Conservation (phyloP, 2,888 invertebrate genomes). For the Mythimna pallens region DNA sequence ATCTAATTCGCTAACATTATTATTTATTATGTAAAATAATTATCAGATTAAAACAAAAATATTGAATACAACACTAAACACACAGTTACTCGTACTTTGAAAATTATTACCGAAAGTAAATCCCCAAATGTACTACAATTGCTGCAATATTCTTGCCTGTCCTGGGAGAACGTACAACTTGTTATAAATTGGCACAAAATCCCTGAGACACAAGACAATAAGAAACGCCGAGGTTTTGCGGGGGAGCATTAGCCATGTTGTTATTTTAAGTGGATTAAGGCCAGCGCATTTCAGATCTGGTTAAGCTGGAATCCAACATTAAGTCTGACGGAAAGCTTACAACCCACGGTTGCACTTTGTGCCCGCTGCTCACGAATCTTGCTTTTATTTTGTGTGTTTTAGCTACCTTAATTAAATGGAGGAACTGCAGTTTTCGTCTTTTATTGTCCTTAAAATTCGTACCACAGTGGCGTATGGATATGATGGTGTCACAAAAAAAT, state of each 20-base stretch:
- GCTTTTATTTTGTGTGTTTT: conserved; percentile 39
- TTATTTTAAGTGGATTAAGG: conserved; percentile 90
- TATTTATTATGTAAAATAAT: too few relatives aligned
- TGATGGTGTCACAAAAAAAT: neutral
- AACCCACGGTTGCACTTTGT: conserved; percentile 79
- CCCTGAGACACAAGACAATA: conserved; percentile 80
- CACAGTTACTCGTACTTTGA: neutral
- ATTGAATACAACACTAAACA: neutral
- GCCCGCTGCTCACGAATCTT: conserved; percentile 63
- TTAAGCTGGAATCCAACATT: conserved; percentile 86
- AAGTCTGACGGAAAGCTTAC: conserved; percentile 83
- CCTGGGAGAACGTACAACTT: conserved; percentile 51
- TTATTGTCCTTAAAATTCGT: conserved; percentile 27
- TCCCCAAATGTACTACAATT: conserved; percentile 41
- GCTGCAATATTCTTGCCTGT: conserved; percentile 44
- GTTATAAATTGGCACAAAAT: conserved; percentile 81
- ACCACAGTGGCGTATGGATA: neutral
- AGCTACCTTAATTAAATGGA: conserved; percentile 44
- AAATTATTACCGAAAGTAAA: conserved; percentile 18
- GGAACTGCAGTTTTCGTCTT: conserved; percentile 2
- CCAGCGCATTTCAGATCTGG: conserved; percentile 88
- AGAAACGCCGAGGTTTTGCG: conserved; percentile 77
- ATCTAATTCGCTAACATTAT: neutral
- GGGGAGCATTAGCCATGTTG: conserved; percentile 84
- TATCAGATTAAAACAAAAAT: neutral